Base-by-base conservation (phyloP, 1,140 invertebrate species). In the Dinoponera quadriceps region DNA sequence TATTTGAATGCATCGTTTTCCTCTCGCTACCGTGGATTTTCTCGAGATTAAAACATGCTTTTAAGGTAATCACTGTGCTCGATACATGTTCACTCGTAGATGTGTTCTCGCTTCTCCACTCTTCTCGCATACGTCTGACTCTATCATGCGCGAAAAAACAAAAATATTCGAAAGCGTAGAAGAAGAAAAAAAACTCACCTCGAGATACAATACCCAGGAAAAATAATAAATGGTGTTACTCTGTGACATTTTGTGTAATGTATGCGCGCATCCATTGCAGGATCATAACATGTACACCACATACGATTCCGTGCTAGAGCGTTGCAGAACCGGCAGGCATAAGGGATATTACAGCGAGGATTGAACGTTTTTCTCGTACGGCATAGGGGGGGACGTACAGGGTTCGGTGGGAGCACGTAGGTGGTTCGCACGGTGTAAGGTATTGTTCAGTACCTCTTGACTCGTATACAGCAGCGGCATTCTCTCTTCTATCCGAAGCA, bases 391-490 rank as follows among this genome's bases (percentile, higher is more conserved):
- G 77, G 91, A 90, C 91, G 92, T 89, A 91, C 90, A 92, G 81
- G 92, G 18, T 87, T 90, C 88, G 88, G n/a, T n/a, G n/a, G n/a
- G n/a, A n/a, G n/a, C n/a, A n/a, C 90, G 89, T 90, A 91, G 90
- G 90, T 91, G 90, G 86, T 92, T 90, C 77, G 91, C 91, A 88
- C 92, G 93, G 92, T 94, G 93, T 85, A 94, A 91, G 89, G 93
- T 92, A 91, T 94, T 94, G 93, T 91, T 93, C 91, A 94, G 90
- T 90, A 94, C 92, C 89, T 94, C 92, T 86, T 93, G 91, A 89
- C 89, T 94, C 82, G 93, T 94, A 89, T 94, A 94, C 92, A 94
- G 93, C 91, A 94, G 91, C 90, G 93, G 93, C 89, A 94, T 92
- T 92, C 93, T 92, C 84, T 94, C 93, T 91, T 94, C 93, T 94